These are phyloP conservation scores for Magallana nippona DNA, from an alignment of 2,888 invertebrate species.

Conservation along the genomic window DNA sequence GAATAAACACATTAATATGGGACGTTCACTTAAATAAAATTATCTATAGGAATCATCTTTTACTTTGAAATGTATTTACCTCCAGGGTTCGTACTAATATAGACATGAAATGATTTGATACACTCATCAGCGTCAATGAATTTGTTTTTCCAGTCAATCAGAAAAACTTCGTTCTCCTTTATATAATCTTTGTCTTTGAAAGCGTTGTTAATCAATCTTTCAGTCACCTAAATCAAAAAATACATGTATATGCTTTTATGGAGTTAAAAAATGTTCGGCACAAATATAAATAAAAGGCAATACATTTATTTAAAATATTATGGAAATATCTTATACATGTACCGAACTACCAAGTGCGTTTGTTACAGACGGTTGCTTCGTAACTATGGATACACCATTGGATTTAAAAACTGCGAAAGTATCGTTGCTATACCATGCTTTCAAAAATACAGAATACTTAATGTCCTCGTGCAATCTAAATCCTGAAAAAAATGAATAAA, in stretches of 20 bases:
- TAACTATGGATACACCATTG: conserved; percentile 52
- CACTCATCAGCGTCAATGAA: conserved; percentile 26
- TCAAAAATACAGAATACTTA: conserved; percentile 55
- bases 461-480: conserved; percentile 39
- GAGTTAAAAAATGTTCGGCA: too few species aligned
- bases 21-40: too few species aligned
- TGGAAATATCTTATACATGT: not conserved
- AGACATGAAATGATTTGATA: conserved; percentile 45
- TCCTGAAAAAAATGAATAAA: too few species aligned
- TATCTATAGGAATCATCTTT: too few species aligned
- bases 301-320: too few species aligned
- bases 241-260: not conserved
- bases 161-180: conserved; percentile 1
- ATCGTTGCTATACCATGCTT: conserved; percentile 55
- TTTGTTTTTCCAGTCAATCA: conserved; percentile 45
- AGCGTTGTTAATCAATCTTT: not conserved
- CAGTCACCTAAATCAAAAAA: not conserved
- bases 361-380: conserved; percentile 51
- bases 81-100: conserved; percentile 48
- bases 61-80: too few species aligned
- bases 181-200: conserved; percentile 35
- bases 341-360: conserved; percentile 51
- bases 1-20: too few species aligned
- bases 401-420: conserved; percentile 58
- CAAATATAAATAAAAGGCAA: too few species aligned